Conservation (phyloP, 2,888 invertebrate genomes). For the Tenthredo scrophulariae region DNA sequence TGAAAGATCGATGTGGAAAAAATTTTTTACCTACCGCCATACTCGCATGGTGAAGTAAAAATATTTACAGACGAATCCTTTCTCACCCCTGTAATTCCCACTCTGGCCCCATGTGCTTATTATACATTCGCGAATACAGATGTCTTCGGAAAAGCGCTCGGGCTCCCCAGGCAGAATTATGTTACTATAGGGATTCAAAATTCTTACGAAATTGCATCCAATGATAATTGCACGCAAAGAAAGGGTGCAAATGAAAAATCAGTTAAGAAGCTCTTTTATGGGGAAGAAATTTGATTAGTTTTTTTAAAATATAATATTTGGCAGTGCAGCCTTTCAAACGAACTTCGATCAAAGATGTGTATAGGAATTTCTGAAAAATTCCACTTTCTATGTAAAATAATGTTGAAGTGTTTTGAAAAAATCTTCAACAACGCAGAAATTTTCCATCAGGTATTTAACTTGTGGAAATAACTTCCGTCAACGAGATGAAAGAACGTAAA, state of each 20-base stretch:
- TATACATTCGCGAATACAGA: not conserved
- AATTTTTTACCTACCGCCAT: not conserved
- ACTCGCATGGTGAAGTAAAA: not conserved
- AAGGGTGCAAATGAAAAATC: not conserved
- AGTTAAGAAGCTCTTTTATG: not conserved
- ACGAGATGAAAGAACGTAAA: not conserved
- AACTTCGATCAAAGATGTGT: not conserved
- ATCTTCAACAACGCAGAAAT: not conserved
- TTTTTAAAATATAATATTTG: not conserved
- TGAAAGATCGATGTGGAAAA: not conserved
- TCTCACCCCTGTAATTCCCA: not conserved
- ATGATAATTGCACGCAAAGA: not conserved
- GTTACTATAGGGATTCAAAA: too few species aligned
- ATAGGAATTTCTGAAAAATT: not conserved
- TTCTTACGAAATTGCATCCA: not conserved
- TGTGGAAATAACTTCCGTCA: not conserved
- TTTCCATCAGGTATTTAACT: not conserved
- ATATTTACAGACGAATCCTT: constrained; percentile 31
- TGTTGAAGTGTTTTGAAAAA: not conserved
- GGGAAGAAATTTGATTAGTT: not conserved
- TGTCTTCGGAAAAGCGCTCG: not conserved
- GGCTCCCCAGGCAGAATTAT: too few species aligned
- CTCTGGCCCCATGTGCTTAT: not conserved
- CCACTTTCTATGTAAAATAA: not conserved
- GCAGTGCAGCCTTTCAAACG: not conserved